phyloP scores from a whole-genome alignment of 1,140 invertebrate genomes.

The Arion vulgaris region DNA sequence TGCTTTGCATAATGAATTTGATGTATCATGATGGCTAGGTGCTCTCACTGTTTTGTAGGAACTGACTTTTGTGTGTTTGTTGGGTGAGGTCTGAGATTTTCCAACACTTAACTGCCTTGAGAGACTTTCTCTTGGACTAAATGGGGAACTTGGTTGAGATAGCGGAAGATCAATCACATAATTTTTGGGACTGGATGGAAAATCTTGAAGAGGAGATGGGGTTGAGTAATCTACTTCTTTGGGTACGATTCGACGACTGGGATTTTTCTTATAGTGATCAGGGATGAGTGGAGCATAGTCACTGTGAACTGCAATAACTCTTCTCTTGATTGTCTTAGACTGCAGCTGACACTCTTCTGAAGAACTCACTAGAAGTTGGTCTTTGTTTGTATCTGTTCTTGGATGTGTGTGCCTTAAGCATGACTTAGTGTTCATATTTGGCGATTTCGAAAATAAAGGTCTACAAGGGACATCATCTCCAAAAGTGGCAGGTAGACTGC shows the following conservation, averaged over 20 bases:
- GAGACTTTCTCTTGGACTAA: background rate
- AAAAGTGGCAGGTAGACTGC: conserved; percentile 5
- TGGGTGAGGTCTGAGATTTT: background rate
- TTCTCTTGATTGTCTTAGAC: background rate
- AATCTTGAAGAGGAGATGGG: conserved; percentile 1
- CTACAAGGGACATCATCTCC: background rate
- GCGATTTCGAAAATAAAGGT: background rate
- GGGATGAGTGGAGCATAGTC: conserved; percentile 8
- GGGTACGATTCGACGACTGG: conserved; percentile 14
- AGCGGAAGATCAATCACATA: background rate
- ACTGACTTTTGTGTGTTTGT: background rate
- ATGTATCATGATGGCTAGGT: background rate
- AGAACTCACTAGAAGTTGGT: background rate
- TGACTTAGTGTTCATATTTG: background rate
- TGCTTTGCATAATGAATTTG: background rate
- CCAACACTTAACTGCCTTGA: background rate
- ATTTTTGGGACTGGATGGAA: conserved; percentile 11
- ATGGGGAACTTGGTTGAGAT: background rate
- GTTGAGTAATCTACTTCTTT: conserved; percentile 10
- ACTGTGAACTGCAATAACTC: conserved; percentile 17
- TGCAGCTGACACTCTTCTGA: background rate
- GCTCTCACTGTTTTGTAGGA: background rate
- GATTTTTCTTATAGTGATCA: conserved; percentile 8
- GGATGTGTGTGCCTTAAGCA: background rate
- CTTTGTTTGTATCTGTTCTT: background rate